Base-by-base conservation (phyloP, 2,888 invertebrate species). In the Julus scanicus region DNA sequence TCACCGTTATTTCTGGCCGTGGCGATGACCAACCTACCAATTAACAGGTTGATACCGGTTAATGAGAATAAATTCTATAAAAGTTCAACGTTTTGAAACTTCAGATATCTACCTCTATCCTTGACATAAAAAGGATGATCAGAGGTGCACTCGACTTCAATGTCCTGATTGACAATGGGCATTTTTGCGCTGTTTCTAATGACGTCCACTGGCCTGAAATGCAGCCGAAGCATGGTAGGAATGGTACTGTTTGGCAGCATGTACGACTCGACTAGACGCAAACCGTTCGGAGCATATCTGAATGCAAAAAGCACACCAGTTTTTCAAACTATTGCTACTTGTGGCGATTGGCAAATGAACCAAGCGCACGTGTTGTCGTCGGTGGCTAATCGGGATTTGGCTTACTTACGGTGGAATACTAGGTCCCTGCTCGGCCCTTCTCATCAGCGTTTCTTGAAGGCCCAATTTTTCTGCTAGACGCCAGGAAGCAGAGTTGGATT, bases 11-110 rank as follows among this genome's bases (percentile, higher is more conserved):
- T 84, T 91, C 91, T 1, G 92, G 92, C 87, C 91, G 91, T 20
- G 91, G 91, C 5, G 93, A 92, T 88, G 92, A 92, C 93, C 93
- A 93, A 71, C 93, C 93, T 92, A 90, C 2, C 89, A 89, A 85
- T 9, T n/a, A 9, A 39, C 40, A 84, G 20, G 40, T 71, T 17
- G 40, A 29, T 71, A 20, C n/a, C 39, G 84, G 57, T 71, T 86
- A 71, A 17, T 20, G 29, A 8, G 49, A 84, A 57, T 87, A 40
- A 87, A 37, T 44, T 44, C 8, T 8, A 1, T 44, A 71, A 83
- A 86, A 20, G 39, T 37, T 63, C 29, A 3, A 39, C 9, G 13
- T 37, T 80, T 80, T 13, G 4, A 37, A 48, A 11, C 5, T n/a
- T 71, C 9, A 11, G 8, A 39, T 84, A 53, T 89, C 71, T 89